phyloP scores from a whole-genome alignment of 2,888 invertebrate genomes.

The Linyphia triangularis region DNA sequence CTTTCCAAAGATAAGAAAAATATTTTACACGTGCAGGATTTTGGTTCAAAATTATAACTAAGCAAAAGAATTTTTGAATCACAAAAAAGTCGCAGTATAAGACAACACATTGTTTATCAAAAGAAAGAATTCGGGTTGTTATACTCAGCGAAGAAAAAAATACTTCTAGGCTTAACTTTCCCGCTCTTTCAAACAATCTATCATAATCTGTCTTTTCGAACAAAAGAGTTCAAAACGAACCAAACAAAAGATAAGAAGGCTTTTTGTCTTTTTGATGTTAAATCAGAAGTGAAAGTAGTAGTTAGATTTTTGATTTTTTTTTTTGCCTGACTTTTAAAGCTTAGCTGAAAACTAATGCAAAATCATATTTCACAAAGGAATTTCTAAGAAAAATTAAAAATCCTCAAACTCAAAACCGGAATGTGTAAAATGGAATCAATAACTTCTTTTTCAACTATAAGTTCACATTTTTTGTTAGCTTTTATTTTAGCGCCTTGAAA shows the following conservation, averaged over 20 bases:
- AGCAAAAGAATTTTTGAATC: slow-evolving; percentile 14
- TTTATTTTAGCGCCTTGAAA: not conserved
- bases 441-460: not conserved
- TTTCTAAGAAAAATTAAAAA: not conserved
- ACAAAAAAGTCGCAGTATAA: not conserved
- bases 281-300: slow-evolving; percentile 36
- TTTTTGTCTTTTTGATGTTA: slow-evolving; percentile 30
- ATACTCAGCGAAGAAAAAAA: not conserved
- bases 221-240: slow-evolving; percentile 1
- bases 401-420: not conserved
- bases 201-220: slow-evolving; percentile 62
- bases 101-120: slow-evolving; percentile 14
- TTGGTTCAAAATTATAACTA: slow-evolving; percentile 20
- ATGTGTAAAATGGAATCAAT: not conserved
- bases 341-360: slow-evolving; percentile 10
- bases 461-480: not conserved
- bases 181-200: slow-evolving; percentile 34
- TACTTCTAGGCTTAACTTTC: slow-evolving; percentile 29
- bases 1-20: not conserved
- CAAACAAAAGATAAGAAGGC: not conserved
- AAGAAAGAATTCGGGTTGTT: slow-evolving; percentile 26
- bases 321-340: not conserved
- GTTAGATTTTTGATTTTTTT: slow-evolving; percentile 26
- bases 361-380: slow-evolving; percentile 32
- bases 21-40: not conserved